Base-by-base conservation (phyloP, 2,888 invertebrate species). In the Rhabditoides inermis region DNA sequence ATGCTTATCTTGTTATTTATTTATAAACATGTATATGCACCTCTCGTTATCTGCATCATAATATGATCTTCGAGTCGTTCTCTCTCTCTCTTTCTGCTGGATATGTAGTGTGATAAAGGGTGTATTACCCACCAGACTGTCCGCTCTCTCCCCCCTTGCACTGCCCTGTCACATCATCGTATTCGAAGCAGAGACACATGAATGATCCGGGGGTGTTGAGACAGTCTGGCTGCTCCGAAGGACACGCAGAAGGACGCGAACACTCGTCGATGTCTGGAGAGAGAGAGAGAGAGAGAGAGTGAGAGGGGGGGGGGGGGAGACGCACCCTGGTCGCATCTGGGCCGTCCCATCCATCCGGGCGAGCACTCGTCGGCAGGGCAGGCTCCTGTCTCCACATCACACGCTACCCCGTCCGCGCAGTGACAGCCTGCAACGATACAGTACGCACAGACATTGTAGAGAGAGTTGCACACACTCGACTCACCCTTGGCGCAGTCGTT, bases 151-250 rank as follows among this genome's bases (percentile, higher is more conserved):
- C 51, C 22, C 58, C 57, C 36, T 59, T 58, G 40, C 64, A 65
- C 22, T 44, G 47, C 42, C 58, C 55, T 23, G 22, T 51, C 20
- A 28, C 45, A 36, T 66, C 66, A 25, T 64, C 63, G 28, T 62
- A 66, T 37, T 64, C 64, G 46, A 85, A 84, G 73, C 95, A 95
- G 2, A 85, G 83, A 77, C 95, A 95, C 40, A 86, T 82, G 78
- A 87, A 91, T 0, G 88, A 84, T 0, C 94, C 94, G 85, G 88
- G 88, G 0, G 86, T 84, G 77, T 95, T 95, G 56, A 87, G 83
- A 76, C 94, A 95, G 39, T 83, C 83, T 55, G 94, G 94, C 71
- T 90, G 86, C 72, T 92, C 94, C 1, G 85, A 63, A 1, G 74
- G 75, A 53, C 75, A 75, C 18, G 60, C 50, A 12, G 50, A 51